phyloP scores from a whole-genome alignment of 2,113 vertebrate genomes.

The Neomonachus schauinslandi region DNA sequence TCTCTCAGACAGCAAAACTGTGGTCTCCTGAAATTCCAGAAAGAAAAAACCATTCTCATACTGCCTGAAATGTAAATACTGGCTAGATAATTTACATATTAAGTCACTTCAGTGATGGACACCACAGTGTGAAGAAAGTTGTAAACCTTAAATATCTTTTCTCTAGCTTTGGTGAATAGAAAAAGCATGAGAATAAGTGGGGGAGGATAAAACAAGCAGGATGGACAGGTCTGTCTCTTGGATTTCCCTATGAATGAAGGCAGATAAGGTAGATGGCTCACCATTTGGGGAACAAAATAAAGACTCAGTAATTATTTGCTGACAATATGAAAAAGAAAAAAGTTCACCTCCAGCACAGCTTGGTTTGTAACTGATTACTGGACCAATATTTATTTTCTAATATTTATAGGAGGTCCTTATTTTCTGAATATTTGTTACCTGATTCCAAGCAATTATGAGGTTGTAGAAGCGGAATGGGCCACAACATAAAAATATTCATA shows the following conservation, averaged over 20 bases:
- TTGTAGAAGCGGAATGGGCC: not conserved
- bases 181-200: not conserved
- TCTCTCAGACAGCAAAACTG: not conserved
- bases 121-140: not conserved
- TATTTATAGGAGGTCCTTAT: not conserved
- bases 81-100: not conserved
- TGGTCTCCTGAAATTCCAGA: not conserved
- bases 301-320: conserved; percentile 1
- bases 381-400: not conserved
- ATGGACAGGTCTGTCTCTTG: not conserved
- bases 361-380: not conserved
- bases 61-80: not conserved
- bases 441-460: not conserved
- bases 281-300: not conserved
- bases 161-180: not conserved
- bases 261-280: not conserved
- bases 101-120: not conserved
- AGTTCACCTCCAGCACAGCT: not conserved
- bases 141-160: not conserved
- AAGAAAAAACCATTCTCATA: not conserved
- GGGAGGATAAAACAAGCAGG: not conserved
- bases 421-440: not conserved
- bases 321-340: not conserved
- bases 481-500: not conserved
- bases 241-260: not conserved